phyloP scores from a whole-genome alignment of 2,797 vertebrate species.

The Ceyx erithaca region DNA sequence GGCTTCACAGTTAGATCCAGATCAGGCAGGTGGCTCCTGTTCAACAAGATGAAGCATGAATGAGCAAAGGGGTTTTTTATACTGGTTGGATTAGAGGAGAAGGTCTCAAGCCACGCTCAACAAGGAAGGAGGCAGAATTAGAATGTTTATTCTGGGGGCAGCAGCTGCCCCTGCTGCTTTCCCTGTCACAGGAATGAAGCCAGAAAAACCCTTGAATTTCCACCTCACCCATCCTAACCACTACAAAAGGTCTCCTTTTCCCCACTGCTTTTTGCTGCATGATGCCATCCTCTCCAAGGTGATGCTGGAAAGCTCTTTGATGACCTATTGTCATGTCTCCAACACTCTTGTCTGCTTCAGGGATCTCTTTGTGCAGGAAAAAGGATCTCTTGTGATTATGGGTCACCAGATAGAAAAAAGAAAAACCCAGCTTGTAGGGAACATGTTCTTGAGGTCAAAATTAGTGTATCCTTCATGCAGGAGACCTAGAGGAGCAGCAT shows the following conservation, averaged over 20 bases:
- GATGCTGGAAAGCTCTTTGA: neutral
- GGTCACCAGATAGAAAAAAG: neutral
- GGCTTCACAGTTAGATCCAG: neutral
- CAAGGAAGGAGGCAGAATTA: neutral
- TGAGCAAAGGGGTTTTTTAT: neutral
- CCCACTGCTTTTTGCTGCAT: neutral
- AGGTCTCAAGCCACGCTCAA: neutral
- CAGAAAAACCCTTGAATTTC: neutral
- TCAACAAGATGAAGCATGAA: slow-evolving; percentile 8
- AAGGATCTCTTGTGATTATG: rapidly evolving
- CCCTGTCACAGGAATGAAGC: neutral
- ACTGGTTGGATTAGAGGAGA: neutral
- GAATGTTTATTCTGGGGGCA: neutral
- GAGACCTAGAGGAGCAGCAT: neutral
- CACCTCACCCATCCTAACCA: neutral
- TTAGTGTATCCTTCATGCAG: neutral
- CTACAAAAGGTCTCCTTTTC: neutral
- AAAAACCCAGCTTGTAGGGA: neutral
- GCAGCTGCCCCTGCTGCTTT: neutral
- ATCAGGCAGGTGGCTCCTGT: neutral
- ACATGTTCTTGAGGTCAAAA: neutral
- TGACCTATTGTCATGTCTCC: neutral
- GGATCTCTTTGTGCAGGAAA: neutral
- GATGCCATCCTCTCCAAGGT: neutral
- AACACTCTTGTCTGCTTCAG: neutral